Percentiles rank a stretch among this genome's conserved stretches.
Evolutionary conservation across 2,888 invertebrate genomes (phyloP).

Genomic region (Sinodicranocentrus sp.): DNA sequence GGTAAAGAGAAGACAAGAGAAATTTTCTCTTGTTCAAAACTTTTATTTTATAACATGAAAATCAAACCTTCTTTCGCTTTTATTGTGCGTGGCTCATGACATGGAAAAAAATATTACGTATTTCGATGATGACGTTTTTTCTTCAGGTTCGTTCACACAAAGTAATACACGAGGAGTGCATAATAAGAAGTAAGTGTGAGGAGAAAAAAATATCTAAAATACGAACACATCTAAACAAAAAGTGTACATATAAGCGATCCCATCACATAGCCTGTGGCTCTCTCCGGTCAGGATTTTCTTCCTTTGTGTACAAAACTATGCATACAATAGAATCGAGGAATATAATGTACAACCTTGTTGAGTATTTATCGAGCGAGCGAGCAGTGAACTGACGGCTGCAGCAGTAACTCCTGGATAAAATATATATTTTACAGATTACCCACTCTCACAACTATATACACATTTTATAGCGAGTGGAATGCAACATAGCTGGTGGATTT

Average conservation of each 20-base stretch:
- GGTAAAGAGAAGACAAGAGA: constrained; percentile 18
- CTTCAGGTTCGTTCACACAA: neutral
- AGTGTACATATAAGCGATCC: neutral
- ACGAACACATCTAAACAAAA: no score
- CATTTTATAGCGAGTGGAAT: neutral
- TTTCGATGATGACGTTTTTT: constrained; percentile 5
- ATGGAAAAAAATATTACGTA: neutral
- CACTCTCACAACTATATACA: neutral
- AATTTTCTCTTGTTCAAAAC: neutral
- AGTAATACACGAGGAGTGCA: no score
- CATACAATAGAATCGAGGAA: neutral
- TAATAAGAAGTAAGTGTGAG: no score
- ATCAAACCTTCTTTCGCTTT: constrained; percentile 7
- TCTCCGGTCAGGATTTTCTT: constrained; percentile 18
- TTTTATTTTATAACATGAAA: constrained; percentile 18
- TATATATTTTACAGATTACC: neutral
- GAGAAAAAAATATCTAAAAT: no score
- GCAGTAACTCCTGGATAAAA: constrained; percentile 14
- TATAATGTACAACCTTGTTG: neutral
- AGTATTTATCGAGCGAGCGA: neutral
- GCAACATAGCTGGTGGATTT: neutral
- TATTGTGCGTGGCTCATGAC: neutral
- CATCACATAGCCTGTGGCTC: constrained; percentile 25
- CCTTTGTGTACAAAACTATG: constrained; percentile 18
- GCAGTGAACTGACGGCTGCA: constrained; percentile 6